Conservation (phyloP, 2,797 vertebrate species). For the Aldrovandia affinis region DNA sequence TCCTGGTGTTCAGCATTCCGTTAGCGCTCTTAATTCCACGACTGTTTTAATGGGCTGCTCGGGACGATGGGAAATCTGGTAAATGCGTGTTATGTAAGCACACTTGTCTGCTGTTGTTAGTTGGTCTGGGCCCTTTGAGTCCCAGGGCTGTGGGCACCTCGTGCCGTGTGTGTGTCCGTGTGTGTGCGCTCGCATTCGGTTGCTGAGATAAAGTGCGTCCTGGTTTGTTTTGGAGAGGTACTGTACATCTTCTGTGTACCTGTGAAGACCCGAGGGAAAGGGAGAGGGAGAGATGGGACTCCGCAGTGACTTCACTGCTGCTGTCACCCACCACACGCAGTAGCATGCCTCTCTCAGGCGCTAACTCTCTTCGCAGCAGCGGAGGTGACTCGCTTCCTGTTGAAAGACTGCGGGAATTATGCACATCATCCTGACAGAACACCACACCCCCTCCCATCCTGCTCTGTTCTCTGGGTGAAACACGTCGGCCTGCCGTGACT, state of each 20-base stretch:
- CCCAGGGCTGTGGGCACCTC: background rate
- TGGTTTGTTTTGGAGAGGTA: background rate
- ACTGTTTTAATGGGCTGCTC: slow-evolving; percentile 4
- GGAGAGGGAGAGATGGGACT: background rate
- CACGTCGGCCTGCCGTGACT: too few species aligned
- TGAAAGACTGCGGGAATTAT: too few species aligned
- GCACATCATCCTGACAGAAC: too few species aligned
- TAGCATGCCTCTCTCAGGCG: background rate
- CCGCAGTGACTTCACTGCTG: background rate
- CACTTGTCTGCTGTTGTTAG: slow-evolving; percentile 15
- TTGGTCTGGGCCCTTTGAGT: background rate
- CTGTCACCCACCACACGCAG: background rate
- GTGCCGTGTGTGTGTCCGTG: background rate
- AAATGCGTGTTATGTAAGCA: slow-evolving; percentile 29
- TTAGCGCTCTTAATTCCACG: background rate
- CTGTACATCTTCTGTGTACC: background rate
- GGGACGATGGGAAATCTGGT: background rate
- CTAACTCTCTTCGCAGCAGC: background rate
- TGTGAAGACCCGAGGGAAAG: background rate
- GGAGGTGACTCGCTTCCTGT: too few species aligned
- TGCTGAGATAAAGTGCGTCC: background rate
- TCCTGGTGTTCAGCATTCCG: background rate
- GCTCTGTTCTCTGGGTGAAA: too few species aligned
- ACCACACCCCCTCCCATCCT: too few species aligned
- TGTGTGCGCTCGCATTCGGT: background rate